Evolutionary conservation across 2,888 invertebrate species (phyloP).

Genomic region (Dorcus hopei): DNA sequence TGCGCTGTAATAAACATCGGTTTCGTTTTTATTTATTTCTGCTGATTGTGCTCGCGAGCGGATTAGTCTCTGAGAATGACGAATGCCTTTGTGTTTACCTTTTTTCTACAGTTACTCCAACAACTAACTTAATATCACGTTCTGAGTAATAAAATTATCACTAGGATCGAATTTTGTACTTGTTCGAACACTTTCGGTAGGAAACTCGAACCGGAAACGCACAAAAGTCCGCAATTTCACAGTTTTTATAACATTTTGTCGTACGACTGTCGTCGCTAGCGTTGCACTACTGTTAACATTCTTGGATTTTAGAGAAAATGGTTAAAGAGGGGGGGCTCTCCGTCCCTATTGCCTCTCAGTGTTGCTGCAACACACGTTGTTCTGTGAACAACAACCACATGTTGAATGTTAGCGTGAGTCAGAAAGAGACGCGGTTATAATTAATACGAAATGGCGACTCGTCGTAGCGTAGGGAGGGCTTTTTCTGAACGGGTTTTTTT

Average conservation of each 20-base stretch:
- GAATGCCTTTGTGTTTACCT: not conserved
- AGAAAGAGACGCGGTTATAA: not conserved
- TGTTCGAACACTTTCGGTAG: not conserved
- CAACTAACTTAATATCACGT: not conserved
- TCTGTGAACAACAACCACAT: slow-evolving; percentile 5
- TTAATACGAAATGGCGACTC: not conserved
- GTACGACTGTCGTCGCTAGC: slow-evolving; percentile 1
- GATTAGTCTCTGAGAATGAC: too few species aligned
- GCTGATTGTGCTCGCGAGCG: too few species aligned
- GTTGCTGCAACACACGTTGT: not conserved
- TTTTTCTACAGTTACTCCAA: not conserved
- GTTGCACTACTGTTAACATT: slow-evolving; percentile 15
- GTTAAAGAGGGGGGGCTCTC: slow-evolving; percentile 7
- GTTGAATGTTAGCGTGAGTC: slow-evolving; percentile 4
- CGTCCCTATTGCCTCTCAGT: not conserved
- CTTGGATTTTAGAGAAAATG: slow-evolving; percentile 10
- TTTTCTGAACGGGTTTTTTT: not conserved
- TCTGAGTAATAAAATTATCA: not conserved
- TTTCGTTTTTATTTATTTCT: too few species aligned
- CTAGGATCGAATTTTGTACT: not conserved
- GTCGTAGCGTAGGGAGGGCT: not conserved
- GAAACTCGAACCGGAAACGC: not conserved
- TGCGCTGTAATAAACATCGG: too few species aligned
- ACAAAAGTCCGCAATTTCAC: not conserved
- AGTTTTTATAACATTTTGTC: slow-evolving; percentile 8